These are phyloP conservation scores for Acanthococcus lagerstroemiae DNA, from an alignment of 2,888 invertebrate species.

Conservation along the genomic window DNA sequence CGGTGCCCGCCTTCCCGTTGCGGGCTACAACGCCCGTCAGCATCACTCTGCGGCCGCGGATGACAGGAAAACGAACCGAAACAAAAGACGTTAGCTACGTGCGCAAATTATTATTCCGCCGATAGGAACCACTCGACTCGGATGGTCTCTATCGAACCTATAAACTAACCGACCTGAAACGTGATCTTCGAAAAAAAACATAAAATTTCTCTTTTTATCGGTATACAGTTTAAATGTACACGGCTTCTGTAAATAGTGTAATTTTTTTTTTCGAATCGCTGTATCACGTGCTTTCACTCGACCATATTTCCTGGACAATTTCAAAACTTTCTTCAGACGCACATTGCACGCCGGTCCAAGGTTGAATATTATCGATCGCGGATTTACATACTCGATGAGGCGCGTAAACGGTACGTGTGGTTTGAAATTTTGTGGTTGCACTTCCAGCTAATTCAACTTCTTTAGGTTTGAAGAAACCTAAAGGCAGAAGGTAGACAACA, in stretches of 20 bases:
- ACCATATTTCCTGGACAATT: neutral
- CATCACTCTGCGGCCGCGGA: too few relatives aligned
- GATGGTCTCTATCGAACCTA: neutral
- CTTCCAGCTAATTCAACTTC: too few relatives aligned
- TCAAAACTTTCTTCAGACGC: constrained; percentile 6
- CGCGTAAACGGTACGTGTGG: too few relatives aligned
- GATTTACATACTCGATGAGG: neutral
- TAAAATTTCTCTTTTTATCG: constrained; percentile 8
- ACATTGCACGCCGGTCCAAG: neutral
- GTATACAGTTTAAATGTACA: neutral
- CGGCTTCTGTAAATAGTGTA: constrained; percentile 3
- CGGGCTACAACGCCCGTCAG: too few relatives aligned
- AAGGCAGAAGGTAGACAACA: too few relatives aligned
- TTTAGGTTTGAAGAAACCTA: too few relatives aligned
- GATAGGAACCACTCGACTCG: too few relatives aligned
- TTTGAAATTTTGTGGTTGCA: too few relatives aligned
- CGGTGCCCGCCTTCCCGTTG: too few relatives aligned
- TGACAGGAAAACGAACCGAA: neutral
- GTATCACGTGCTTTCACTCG: constrained; percentile 18
- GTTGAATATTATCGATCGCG: too few relatives aligned
- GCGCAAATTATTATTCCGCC: neutral
- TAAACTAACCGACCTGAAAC: constrained; percentile 1
- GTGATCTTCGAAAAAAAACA: constrained; percentile 3
- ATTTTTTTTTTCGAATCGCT: constrained; percentile 1
- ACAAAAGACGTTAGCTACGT: neutral